Conservation (phyloP, 2,888 invertebrate species). For the Alsophila aescularia region DNA sequence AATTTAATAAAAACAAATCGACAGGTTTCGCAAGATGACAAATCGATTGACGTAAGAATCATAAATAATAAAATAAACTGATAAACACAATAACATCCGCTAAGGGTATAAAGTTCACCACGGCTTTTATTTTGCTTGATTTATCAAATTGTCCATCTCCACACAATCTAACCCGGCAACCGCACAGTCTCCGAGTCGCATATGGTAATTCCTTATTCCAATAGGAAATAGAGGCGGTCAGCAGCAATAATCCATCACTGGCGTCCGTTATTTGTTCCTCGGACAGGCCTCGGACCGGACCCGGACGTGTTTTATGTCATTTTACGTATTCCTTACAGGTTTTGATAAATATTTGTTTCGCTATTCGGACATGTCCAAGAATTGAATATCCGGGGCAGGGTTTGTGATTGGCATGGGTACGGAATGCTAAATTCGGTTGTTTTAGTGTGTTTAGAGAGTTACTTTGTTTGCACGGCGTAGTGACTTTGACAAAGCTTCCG, state of each 20-base stretch:
- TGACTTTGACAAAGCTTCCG: constrained; percentile 18
- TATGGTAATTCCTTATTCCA: constrained; percentile 84
- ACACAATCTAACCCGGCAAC: constrained; percentile 40
- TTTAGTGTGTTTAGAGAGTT: constrained; percentile 29
- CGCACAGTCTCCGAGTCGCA: constrained; percentile 71
- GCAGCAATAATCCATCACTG: constrained; percentile 83
- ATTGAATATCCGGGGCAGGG: constrained; percentile 80
- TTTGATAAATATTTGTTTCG: constrained; percentile 84
- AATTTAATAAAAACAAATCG: too few species aligned
- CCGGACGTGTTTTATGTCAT: constrained; percentile 77
- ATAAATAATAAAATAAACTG: too few species aligned
- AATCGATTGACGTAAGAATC: too few species aligned
- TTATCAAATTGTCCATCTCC: constrained; percentile 49
- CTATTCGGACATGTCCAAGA: constrained; percentile 77
- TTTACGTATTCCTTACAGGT: constrained; percentile 83
- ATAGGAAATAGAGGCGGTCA: constrained; percentile 84
- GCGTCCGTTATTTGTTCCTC: constrained; percentile 70
- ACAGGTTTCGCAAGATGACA: too few species aligned
- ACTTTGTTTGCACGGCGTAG: constrained; percentile 41
- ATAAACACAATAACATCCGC: too few species aligned
- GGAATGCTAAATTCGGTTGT: constrained; percentile 46
- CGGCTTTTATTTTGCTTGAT: not conserved
- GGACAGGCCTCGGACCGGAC: constrained; percentile 53
- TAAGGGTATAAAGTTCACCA: too few species aligned
- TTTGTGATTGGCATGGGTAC: constrained; percentile 71